phyloP scores from a whole-genome alignment of 2,888 invertebrate species.

The Teinopalpus imperialis region DNA sequence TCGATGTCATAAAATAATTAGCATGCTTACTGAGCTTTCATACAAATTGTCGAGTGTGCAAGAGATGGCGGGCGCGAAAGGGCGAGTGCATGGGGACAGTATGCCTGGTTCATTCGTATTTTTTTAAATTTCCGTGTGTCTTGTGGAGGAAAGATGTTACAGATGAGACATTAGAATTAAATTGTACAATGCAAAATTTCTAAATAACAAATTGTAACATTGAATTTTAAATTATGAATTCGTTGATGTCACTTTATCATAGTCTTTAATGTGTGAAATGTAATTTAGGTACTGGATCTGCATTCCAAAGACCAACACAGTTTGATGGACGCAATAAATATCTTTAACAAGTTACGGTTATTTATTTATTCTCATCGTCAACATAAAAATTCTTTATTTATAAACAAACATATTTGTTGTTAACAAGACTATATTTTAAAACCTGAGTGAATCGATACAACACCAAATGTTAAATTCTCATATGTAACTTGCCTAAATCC shows the following conservation, averaged over 20 bases:
- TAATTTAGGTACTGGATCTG: conserved; percentile 69
- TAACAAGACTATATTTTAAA: too few species aligned
- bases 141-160: conserved; percentile 16
- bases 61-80: conserved; percentile 14
- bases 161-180: conserved; percentile 21
- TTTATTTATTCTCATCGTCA: conserved; percentile 31
- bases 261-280: conserved; percentile 53
- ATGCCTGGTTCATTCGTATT: conserved; percentile 14
- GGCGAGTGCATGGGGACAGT: conserved; percentile 10
- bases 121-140: conserved; percentile 15
- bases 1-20: conserved; percentile 41
- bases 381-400: too few species aligned
- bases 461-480: too few species aligned
- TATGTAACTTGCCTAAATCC: too few species aligned
- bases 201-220: conserved; percentile 37
- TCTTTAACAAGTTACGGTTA: conserved; percentile 36
- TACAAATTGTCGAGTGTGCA: conserved; percentile 22
- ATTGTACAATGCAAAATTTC: conserved; percentile 28
- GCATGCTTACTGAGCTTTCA: conserved; percentile 59
- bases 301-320: conserved; percentile 78
- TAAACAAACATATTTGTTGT: too few species aligned
- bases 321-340: conserved; percentile 76
- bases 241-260: conserved; percentile 39
- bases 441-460: too few species aligned
- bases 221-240: conserved; percentile 29